A percentile compares a stretch with the other conserved stretches of the same genome.
Conservation (phyloP, 1,140 invertebrate species). For the Ectropis grisescens region DNA sequence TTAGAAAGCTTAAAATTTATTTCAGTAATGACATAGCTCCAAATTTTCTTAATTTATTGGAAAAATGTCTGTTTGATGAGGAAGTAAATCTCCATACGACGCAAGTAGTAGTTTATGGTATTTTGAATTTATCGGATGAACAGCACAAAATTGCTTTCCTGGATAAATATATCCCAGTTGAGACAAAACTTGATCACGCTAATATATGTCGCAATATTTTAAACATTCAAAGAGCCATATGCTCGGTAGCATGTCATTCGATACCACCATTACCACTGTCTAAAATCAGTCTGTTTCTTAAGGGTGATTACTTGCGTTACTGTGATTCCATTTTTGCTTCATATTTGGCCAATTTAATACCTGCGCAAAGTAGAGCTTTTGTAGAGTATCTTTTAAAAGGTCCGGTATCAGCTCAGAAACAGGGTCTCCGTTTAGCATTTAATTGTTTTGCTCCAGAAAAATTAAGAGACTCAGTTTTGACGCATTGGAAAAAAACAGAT, state of each 20-base stretch:
- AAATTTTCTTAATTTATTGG: conserved; percentile 21
- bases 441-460: too few species aligned
- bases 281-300: conserved; percentile 25
- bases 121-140: conserved; percentile 32
- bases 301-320: conserved; percentile 36
- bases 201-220: conserved; percentile 18
- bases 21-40: conserved; percentile 32
- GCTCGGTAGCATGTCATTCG: conserved; percentile 25
- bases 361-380: too few species aligned
- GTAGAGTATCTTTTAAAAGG: too few species aligned
- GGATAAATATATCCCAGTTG: conserved; percentile 27
- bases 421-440: too few species aligned
- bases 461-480: too few species aligned
- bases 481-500: too few species aligned
- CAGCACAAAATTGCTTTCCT: conserved; percentile 25
- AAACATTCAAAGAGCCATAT: conserved; percentile 31
- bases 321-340: conserved; percentile 35
- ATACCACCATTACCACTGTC: conserved; percentile 33
- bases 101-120: conserved; percentile 16
- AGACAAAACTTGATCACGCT: conserved; percentile 28
- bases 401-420: too few species aligned
- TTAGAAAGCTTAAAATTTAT: conserved; percentile 31
- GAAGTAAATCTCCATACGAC: conserved; percentile 1
- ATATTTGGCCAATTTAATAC: conserved; percentile 28
- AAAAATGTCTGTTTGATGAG: conserved; percentile 3